Base-by-base conservation (phyloP, 2,797 vertebrate species). In the Apodemus agrarius region DNA sequence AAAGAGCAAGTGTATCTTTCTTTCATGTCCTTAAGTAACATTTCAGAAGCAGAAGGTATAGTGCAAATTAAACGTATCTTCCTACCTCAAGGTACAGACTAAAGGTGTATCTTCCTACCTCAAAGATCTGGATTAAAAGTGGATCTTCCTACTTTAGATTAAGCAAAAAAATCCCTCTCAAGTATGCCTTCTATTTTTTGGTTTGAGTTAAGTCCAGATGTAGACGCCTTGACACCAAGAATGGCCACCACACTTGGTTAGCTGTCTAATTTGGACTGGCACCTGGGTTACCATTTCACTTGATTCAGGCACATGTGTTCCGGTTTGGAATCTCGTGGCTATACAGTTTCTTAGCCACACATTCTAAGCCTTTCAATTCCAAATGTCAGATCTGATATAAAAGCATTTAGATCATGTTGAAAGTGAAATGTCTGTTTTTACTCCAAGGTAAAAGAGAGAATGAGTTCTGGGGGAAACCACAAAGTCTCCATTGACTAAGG, bases 381-480 rank as follows among this genome's bases (percentile, higher is more conserved):
- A 72, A 61, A 78, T 65, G 13, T 85, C 82, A 92, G 76, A 94
- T 31, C 87, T 86, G 85, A 29, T 78, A 75, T 61, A 61, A 85
- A 89, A 90, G 37, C 85, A 85, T 86, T 81, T 54, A 34, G 61
- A 24, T 69, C 40, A n/a, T 17, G 43, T 40, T 76, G 78, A 52
- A 21, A 88, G 57, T 43, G 34, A 79, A 34, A 54, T 79, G 79
- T 87, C 31, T 59, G 54, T 57, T 37, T 46, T 67, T 75, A 57
- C 19, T 9, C 21, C 21, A 72, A 52, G 54, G 72, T 37, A 85
- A 69, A 37, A 78, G n/a, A 49, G 34, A 65, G 29, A 49, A 37
- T 24, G n/a, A 6, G 10, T 43, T 89, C 34, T 57, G 19, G 21
- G 3, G 7, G 65, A 52, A 61, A 6, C 3, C 24, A 6, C 61